Conservation (phyloP, 2,888 invertebrate genomes). For the Carabus problematicus region DNA sequence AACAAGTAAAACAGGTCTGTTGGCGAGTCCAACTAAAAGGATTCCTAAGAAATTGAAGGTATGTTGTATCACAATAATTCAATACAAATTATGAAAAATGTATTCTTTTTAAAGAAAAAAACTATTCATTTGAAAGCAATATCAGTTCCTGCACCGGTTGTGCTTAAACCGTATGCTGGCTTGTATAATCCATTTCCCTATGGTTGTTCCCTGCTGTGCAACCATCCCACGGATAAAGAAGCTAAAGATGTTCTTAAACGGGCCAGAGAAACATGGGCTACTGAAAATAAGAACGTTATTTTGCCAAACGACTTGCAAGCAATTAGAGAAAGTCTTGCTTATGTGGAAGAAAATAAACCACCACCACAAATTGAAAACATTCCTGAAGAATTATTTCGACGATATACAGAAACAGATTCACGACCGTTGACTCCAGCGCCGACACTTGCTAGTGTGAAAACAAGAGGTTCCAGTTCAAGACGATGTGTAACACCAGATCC, state of each 20-base stretch:
- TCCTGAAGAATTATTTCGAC: slow-evolving; percentile 77
- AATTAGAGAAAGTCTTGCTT: slow-evolving; percentile 52
- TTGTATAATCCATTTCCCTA: slow-evolving; percentile 83
- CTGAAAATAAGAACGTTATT: slow-evolving; percentile 50
- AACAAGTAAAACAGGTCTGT: slow-evolving; percentile 71
- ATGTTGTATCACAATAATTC: slow-evolving; percentile 28
- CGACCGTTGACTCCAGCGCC: slow-evolving; percentile 82
- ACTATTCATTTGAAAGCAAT: slow-evolving; percentile 65
- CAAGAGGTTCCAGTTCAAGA: slow-evolving; percentile 70
- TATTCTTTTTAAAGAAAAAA: slow-evolving; percentile 50
- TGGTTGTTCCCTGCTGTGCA: slow-evolving; percentile 83
- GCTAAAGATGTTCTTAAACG: slow-evolving; percentile 75
- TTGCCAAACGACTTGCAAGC: slow-evolving; percentile 56
- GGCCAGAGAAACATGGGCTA: slow-evolving; percentile 75
- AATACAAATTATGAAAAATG: slow-evolving; percentile 2
- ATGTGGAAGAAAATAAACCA: slow-evolving; percentile 58
- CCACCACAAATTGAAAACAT: slow-evolving; percentile 67
- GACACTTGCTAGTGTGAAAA: slow-evolving; percentile 75
- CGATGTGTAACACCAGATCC: slow-evolving; percentile 78
- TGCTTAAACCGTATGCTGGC: slow-evolving; percentile 79
- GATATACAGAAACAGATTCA: slow-evolving; percentile 85
- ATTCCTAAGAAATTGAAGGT: slow-evolving; percentile 56
- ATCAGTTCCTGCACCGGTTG: slow-evolving; percentile 74
- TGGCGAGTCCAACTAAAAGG: slow-evolving; percentile 66
- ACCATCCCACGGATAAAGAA: slow-evolving; percentile 80